Conservation (phyloP, 2,888 invertebrate species). For the Oscheius myriophilus region DNA sequence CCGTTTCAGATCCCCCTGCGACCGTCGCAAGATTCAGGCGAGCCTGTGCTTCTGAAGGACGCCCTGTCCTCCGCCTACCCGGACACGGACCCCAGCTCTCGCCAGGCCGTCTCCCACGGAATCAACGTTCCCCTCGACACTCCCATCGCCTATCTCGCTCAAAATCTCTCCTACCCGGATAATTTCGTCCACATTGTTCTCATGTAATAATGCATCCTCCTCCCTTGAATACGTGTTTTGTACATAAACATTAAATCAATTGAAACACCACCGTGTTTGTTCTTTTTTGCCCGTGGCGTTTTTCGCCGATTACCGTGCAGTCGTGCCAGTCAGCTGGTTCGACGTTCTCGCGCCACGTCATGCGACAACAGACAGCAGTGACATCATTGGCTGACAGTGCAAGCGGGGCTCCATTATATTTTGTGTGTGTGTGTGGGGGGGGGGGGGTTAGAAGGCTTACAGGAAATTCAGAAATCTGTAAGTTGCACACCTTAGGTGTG, state of each 20-base stretch:
- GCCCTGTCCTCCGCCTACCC: constrained; percentile 15
- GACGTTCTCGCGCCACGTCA: too few relatives aligned
- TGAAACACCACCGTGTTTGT: too few relatives aligned
- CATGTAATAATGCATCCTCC: not conserved
- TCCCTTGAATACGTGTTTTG: not conserved
- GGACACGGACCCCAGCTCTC: constrained; percentile 16
- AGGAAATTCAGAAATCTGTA: too few relatives aligned
- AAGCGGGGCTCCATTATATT: too few relatives aligned
- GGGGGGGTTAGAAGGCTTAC: too few relatives aligned
- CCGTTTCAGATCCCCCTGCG: constrained; percentile 6
- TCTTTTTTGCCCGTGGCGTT: too few relatives aligned
- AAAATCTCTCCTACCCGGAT: constrained; percentile 96
- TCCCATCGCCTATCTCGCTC: constrained; percentile 94
- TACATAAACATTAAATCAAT: constrained; percentile 3
- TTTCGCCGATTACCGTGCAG: too few relatives aligned
- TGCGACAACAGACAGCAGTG: too few relatives aligned
- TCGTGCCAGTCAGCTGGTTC: too few relatives aligned
- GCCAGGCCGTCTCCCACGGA: constrained; percentile 82
- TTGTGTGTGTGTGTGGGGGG: too few relatives aligned
- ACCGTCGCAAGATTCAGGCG: constrained; percentile 18
- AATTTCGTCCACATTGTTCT: constrained; percentile 86
- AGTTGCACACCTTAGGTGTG: too few relatives aligned
- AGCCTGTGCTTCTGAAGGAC: constrained; percentile 3
- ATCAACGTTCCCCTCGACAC: constrained; percentile 86
- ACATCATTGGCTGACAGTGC: too few relatives aligned